Evolutionary conservation across 2,113 vertebrate species (phyloP).

Genomic region (Sitta europaea): DNA sequence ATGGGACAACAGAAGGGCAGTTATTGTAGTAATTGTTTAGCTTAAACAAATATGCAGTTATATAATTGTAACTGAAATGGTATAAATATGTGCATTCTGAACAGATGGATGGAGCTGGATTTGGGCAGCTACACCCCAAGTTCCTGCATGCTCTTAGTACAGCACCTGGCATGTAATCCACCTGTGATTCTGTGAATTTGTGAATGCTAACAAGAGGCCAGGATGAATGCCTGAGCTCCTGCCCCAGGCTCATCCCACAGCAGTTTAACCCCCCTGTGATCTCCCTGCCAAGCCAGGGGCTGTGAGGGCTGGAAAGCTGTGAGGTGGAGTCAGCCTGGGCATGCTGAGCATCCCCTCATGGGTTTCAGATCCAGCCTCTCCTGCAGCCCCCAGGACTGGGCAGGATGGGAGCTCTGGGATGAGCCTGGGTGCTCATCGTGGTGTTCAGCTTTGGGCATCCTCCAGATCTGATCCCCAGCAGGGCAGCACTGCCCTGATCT

Average conservation of each 20-base stretch:
- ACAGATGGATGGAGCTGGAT: too few species aligned
- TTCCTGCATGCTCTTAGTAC: too few species aligned
- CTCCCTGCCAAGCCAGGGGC: neutral
- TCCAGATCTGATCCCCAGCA: too few species aligned
- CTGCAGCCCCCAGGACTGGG: neutral
- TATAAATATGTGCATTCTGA: too few species aligned
- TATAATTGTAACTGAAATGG: too few species aligned
- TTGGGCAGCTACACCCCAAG: too few species aligned
- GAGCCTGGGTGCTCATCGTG: accelerated
- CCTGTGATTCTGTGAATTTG: too few species aligned
- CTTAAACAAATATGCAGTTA: too few species aligned
- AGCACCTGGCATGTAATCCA: too few species aligned
- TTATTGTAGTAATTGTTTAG: too few species aligned
- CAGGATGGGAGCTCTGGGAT: neutral
- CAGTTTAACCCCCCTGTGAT: neutral
- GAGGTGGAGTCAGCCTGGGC: neutral
- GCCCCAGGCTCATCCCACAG: neutral
- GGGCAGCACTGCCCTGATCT: neutral
- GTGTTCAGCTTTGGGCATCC: neutral
- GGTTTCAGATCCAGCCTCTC: neutral
- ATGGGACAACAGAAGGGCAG: too few species aligned
- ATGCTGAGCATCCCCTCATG: neutral
- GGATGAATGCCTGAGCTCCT: neutral
- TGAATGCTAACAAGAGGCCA: too few species aligned
- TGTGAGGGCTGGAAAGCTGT: neutral